Conservation (phyloP, 2,797 vertebrate species). For the Ataeniobius toweri region DNA sequence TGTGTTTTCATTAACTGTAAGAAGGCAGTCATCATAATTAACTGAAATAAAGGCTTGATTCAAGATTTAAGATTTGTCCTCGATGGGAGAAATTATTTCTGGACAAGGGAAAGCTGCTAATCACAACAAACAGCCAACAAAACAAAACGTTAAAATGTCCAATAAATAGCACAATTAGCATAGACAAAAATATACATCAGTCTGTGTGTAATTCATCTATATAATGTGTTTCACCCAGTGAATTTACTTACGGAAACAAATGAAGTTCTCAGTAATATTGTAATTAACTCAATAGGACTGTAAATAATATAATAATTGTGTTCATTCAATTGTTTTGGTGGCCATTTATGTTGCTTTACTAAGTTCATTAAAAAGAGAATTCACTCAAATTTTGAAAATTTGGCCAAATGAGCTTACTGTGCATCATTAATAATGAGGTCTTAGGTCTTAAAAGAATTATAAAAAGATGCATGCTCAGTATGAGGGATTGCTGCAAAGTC, state of each 20-base stretch:
- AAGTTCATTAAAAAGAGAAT: background rate
- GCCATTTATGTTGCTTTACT: background rate
- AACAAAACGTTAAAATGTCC: no score
- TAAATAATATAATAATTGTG: background rate
- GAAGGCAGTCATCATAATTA: background rate
- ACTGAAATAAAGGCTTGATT: background rate
- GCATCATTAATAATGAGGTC: background rate
- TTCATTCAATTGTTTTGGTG: background rate
- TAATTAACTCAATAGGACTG: background rate
- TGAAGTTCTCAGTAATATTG: background rate
- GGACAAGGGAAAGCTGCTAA: no score
- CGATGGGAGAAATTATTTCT: no score
- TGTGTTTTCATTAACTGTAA: background rate
- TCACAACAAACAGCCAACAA: no score
- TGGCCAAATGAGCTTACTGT: background rate
- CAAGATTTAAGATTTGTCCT: no score
- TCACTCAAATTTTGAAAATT: background rate
- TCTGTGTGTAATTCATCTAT: background rate
- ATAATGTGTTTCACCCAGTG: background rate
- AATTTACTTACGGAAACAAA: background rate
- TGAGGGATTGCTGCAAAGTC: no score
- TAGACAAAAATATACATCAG: background rate
- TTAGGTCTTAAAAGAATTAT: background rate
- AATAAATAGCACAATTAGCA: no score
- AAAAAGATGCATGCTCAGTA: background rate